Percentiles rank a stretch among this genome's conserved stretches.
These are phyloP conservation scores for Thyatira batis DNA, from an alignment of 2,888 invertebrate genomes.

Conservation along the genomic window DNA sequence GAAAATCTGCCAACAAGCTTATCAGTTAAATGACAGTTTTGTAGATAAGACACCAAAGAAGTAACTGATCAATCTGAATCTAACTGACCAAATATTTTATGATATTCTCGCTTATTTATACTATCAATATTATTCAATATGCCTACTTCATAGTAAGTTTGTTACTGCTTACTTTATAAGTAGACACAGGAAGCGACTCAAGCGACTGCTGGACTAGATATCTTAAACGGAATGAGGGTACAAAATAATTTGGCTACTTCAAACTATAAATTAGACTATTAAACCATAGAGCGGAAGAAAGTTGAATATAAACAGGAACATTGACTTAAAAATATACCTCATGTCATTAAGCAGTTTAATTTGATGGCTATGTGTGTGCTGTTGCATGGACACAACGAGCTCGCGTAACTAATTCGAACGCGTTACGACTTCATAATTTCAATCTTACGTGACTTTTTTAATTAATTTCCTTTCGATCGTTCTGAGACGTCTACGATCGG, in stretches of 20 bases:
- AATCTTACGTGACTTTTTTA: slow-evolving; percentile 62
- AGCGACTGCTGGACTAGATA: no score
- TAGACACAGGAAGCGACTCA: no score
- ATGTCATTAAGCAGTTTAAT: slow-evolving; percentile 8
- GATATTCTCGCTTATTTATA: neutral
- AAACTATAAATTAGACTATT: no score
- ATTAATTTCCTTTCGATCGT: slow-evolving; percentile 52
- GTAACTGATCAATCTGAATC: no score
- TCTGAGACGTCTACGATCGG: slow-evolving; percentile 18
- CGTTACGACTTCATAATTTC: slow-evolving; percentile 54
- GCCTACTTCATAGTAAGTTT: no score
- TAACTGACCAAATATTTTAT: neutral
- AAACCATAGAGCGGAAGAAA: neutral
- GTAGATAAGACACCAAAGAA: neutral
- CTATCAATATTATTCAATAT: no score
- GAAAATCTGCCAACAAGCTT: neutral
- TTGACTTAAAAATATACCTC: neutral
- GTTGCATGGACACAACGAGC: slow-evolving; percentile 26
- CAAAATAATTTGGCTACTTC: no score
- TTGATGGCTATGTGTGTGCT: slow-evolving; percentile 16
- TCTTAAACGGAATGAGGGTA: no score
- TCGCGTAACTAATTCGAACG: slow-evolving; percentile 52
- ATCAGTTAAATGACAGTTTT: neutral
- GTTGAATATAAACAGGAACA: neutral
- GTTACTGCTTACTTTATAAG: no score